A percentile compares a stretch with the other conserved stretches of the same genome.
These are phyloP conservation scores for Himalopsyche anomala DNA, from an alignment of 2,888 invertebrate species.

Conservation along the genomic window DNA sequence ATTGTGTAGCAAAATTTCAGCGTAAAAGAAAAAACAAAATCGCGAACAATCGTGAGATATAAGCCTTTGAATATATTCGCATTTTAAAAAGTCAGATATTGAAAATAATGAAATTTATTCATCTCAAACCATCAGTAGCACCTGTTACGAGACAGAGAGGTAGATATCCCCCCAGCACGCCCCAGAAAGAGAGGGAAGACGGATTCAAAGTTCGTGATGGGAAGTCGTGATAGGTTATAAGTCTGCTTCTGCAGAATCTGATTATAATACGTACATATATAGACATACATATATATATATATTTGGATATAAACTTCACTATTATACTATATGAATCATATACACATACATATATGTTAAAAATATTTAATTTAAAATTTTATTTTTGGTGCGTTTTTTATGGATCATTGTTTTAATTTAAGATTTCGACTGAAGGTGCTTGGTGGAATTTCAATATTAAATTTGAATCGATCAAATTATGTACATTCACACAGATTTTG, in stretches of 20 bases:
- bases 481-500: too few relatives aligned
- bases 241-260: conserved; percentile 50
- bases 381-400: too few relatives aligned
- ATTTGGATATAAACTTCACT: not conserved
- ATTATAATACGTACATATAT: not conserved
- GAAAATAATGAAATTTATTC: conserved; percentile 67
- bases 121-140: conserved; percentile 66
- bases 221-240: conserved; percentile 64
- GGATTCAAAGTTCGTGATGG: conserved; percentile 65
- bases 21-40: too few relatives aligned
- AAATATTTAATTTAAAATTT: too few relatives aligned
- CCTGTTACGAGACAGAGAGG: conserved; percentile 62
- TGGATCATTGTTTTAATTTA: too few relatives aligned
- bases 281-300: not conserved
- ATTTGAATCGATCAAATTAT: too few relatives aligned
- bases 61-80: conserved; percentile 66
- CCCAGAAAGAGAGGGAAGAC: conserved; percentile 50
- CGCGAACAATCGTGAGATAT: not conserved
- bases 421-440: too few relatives aligned
- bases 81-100: conserved; percentile 66
- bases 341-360: too few relatives aligned
- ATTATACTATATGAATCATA: not conserved
- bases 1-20: too few relatives aligned
- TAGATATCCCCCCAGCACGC: conserved; percentile 18
- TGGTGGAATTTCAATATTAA: too few relatives aligned